phyloP scores from a whole-genome alignment of 1,140 invertebrate species.

The Thaumatotibia leucotreta region DNA sequence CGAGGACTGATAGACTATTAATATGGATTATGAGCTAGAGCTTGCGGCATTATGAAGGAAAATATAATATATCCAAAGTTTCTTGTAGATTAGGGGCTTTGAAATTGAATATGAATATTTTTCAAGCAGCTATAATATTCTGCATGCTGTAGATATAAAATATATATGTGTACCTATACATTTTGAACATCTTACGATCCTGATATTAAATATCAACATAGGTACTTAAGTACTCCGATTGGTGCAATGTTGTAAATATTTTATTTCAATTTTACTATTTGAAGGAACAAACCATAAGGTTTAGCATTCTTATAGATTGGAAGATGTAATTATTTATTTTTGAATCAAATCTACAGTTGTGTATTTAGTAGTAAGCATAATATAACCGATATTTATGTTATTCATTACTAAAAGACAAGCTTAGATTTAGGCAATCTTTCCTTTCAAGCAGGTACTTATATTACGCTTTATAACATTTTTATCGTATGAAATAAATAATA shows the following conservation, averaged over 20 bases:
- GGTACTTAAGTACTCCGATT: no score
- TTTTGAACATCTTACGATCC: background rate
- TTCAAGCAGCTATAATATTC: background rate
- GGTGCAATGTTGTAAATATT: slow-evolving; percentile 6
- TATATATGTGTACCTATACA: no score
- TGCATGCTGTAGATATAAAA: background rate
- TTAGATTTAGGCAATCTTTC: slow-evolving; percentile 1
- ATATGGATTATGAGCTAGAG: background rate
- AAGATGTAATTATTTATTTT: background rate
- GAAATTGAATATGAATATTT: background rate
- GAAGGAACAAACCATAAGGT: background rate
- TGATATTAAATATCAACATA: background rate
- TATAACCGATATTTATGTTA: background rate
- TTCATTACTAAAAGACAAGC: background rate
- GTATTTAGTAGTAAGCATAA: background rate
- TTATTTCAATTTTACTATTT: background rate
- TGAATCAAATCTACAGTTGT: background rate
- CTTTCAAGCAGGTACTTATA: slow-evolving; percentile 1
- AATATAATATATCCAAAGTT: background rate
- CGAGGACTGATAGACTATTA: slow-evolving; percentile 5
- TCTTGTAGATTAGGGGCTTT: background rate
- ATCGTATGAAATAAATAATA: slow-evolving; percentile 14
- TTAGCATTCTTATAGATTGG: background rate
- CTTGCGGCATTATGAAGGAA: background rate
- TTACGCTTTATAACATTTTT: slow-evolving; percentile 6